These are phyloP conservation scores for Cyprinella venusta DNA, from an alignment of 2,797 vertebrate genomes.

Conservation along the genomic window DNA sequence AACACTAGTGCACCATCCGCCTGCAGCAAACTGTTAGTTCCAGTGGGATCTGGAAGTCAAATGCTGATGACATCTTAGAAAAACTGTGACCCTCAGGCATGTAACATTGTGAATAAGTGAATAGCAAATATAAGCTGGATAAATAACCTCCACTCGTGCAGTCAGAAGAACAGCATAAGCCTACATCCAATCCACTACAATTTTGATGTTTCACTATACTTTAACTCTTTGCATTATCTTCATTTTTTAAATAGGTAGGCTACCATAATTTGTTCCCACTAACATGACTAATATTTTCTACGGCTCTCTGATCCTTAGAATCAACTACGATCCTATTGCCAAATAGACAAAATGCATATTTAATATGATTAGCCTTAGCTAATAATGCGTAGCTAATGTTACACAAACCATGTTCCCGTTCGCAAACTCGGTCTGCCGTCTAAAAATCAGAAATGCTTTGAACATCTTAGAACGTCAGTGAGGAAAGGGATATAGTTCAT, in stretches of 20 bases:
- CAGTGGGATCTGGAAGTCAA: not conserved
- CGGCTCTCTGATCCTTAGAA: not conserved
- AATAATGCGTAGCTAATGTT: no score
- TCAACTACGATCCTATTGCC: no score
- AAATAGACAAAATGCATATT: not conserved
- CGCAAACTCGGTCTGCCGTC: no score
- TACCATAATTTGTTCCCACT: not conserved
- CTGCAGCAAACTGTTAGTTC: conserved; percentile 26
- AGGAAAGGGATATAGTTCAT: no score
- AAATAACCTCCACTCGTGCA: conserved; percentile 52
- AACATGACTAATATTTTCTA: not conserved
- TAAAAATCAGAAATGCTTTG: no score
- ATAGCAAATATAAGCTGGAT: conserved; percentile 34
- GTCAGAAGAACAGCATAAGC: not conserved
- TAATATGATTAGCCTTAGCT: no score
- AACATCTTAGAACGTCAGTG: no score
- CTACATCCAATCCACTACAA: not conserved
- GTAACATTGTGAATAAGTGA: conserved; percentile 18
- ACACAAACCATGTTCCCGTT: no score
- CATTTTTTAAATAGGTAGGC: not conserved
- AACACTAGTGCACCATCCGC: conserved; percentile 14
- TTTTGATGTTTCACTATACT: not conserved
- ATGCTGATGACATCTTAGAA: conserved; percentile 29
- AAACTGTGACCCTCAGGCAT: conserved; percentile 12
- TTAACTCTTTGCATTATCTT: not conserved